Evolutionary conservation across 1,140 invertebrate genomes (phyloP).

Genomic region (Drosophila pseudoobscura): DNA sequence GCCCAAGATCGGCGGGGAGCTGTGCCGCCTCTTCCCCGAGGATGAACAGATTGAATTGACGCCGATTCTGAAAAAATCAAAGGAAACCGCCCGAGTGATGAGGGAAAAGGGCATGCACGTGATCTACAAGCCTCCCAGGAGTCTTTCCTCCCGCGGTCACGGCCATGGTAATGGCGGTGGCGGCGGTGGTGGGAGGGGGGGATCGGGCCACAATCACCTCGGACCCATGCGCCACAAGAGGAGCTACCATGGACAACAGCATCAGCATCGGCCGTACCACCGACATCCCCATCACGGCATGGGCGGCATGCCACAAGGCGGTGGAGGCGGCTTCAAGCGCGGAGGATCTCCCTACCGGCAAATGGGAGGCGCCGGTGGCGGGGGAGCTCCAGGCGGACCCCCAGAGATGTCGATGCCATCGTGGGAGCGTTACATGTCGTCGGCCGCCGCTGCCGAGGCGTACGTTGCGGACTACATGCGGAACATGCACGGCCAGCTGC

Average conservation of each 20-base stretch:
- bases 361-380: constrained; percentile 83
- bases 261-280: constrained; percentile 74
- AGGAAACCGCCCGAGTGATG: constrained; percentile 89
- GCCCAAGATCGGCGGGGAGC: constrained; percentile 95
- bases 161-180: constrained; percentile 79
- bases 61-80: constrained; percentile 94
- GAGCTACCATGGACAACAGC: constrained; percentile 71
- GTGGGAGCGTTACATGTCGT: constrained; percentile 83
- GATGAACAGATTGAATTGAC: constrained; percentile 97
- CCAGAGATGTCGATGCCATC: constrained; percentile 84
- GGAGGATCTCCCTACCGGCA: constrained; percentile 85
- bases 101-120: constrained; percentile 85
- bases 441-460: constrained; percentile 88
- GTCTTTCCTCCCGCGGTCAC: constrained; percentile 84
- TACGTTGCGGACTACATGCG: constrained; percentile 91
- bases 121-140: constrained; percentile 83
- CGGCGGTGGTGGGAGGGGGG: constrained; percentile 81
- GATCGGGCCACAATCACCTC: constrained; percentile 63
- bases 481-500: constrained; percentile 91
- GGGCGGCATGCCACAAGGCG: constrained; percentile 69
- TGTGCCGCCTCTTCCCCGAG: constrained; percentile 96
- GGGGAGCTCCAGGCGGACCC: constrained; percentile 75
- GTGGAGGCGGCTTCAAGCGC: constrained; percentile 85
- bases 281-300: constrained; percentile 60
- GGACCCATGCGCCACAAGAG: constrained; percentile 72